Evolutionary conservation across 2,888 invertebrate species (phyloP), one percentile per base, ranked within the genome.

Genomic region (Rhagonycha fulva): DNA sequence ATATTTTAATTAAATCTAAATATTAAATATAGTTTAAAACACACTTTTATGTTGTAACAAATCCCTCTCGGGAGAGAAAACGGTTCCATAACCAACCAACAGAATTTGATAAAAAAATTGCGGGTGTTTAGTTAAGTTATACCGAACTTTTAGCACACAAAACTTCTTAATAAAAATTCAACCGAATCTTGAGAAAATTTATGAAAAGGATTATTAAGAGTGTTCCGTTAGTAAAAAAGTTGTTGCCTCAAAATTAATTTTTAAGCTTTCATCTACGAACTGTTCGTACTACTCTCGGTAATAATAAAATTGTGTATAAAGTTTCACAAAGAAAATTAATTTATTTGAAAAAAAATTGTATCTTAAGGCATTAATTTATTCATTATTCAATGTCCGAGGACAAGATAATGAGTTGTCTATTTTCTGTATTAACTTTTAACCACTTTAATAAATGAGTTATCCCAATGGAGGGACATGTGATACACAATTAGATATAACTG

Each of bases 401-500:
- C 30, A 73, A 63, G 70, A 72, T 76, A 76, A 76, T 73, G 70
- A 76, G 73, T 76, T 71, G 71, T 75, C 76, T 72, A 76, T 72
- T 73, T 76, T 76, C 76, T 69, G 66, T 62, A 76, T 73, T 73
- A 76, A 76, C 73, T 76, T 76, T 76, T 76, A 76, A 70, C 76
- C 68, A 68, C 73, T 70, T 70, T 77, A 76, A 77, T 77, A 77
- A 77, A 77, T 77, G 76, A 77, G 71, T 71, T 67, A 68, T 74
- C 76, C 62, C 76, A 68, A 67, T 23, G 71, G 71, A 74, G 74
- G 63, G 76, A 77, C 74, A 77, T 74, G 74, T 77, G 76, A 77
- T 77, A 77, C 76, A 72, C 76, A 77, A 77, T 77, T 77, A 77
- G 74, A 74, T 77, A 71, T 71, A 77, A 74, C 74, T 72, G 76